Percentiles rank a stretch among this genome's conserved stretches.
Evolutionary conservation across 2,888 invertebrate genomes (phyloP).

Genomic region (Eupeodes luniger): DNA sequence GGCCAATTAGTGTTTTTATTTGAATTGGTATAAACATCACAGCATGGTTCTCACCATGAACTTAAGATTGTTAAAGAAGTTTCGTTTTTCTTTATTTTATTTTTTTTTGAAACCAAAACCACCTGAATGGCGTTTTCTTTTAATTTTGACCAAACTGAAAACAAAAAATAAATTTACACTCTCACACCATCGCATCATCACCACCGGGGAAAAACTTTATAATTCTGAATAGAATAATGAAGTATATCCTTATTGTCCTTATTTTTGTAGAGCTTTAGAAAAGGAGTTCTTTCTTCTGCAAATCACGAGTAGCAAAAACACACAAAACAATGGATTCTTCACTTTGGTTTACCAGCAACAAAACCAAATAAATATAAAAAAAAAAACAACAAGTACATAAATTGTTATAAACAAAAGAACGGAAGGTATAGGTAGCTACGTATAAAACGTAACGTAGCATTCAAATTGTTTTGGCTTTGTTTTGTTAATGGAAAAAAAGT

Average conservation of each 20-base stretch:
- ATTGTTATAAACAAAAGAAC: not conserved
- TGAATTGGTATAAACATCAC: too few relatives aligned
- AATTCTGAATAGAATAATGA: not conserved
- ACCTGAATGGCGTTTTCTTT: not conserved
- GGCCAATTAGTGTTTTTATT: too few relatives aligned
- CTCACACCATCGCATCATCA: not conserved
- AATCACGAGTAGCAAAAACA: not conserved
- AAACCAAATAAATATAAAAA: not conserved
- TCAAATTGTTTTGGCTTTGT: slow-evolving; percentile 24
- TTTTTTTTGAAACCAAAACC: too few relatives aligned
- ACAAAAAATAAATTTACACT: not conserved
- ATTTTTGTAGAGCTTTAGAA: not conserved
- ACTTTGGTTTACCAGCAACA: not conserved
- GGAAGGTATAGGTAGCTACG: too few relatives aligned
- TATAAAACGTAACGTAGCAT: not conserved
- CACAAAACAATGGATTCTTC: slow-evolving; percentile 6
- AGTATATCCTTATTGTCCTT: too few relatives aligned
- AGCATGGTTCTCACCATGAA: too few relatives aligned
- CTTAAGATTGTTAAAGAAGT: too few relatives aligned
- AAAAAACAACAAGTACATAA: not conserved
- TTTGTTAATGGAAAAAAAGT: slow-evolving; percentile 26
- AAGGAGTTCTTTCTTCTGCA: not conserved
- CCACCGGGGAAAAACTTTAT: not conserved
- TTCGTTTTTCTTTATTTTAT: too few relatives aligned
- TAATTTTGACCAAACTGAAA: not conserved